Evolutionary conservation across 2,888 invertebrate genomes (phyloP), one percentile per base, ranked within the genome.

Genomic region (Acleris laterana): DNA sequence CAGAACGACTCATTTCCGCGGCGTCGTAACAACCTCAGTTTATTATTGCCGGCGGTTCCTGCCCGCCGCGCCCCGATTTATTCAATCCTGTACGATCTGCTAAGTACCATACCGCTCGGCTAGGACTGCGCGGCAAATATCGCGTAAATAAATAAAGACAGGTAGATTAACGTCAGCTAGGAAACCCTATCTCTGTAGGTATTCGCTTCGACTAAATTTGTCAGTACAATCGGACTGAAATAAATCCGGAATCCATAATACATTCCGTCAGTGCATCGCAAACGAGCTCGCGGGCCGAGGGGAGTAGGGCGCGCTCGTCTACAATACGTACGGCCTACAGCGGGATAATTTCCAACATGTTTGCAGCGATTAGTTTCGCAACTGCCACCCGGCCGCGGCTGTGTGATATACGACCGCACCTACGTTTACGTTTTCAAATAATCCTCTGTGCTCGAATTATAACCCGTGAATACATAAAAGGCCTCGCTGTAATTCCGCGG

Each of bases 381-480:
- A 84, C 81, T 84, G 85, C 80, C 86, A 82, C 75, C 77, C 75
- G 77, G 75, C 80, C 81, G 81, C 78, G 79, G 79, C 79, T 72
- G 78, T 71, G 79, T 90, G 86, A 90, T 87, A 86, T 89, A 89
- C 83, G 82, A 78, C 78, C 78, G 79, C 81, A 83, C 82, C 84
- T 84, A 85, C 84, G 84, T 85, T 87, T 84, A 86, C 84, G 81
- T 85, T 88, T 86, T 81, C 84, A 82, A 88, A 88, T 89, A 88
- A 88, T 90, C 84, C 84, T 80, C 81, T 76, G 77, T 75, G 75
- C 82, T 78, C 69, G 83, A 87, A 89, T 89, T 87, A 89, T 89
- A 86, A 87, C 83, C 85, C 82, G 83, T 82, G 87, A 88, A 88
- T 89, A 88, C 85, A 87, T 85, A 87, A 89, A 88, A 84, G 84